Conservation (phyloP, 2,797 vertebrate species). For the Sphenodon punctatus region DNA sequence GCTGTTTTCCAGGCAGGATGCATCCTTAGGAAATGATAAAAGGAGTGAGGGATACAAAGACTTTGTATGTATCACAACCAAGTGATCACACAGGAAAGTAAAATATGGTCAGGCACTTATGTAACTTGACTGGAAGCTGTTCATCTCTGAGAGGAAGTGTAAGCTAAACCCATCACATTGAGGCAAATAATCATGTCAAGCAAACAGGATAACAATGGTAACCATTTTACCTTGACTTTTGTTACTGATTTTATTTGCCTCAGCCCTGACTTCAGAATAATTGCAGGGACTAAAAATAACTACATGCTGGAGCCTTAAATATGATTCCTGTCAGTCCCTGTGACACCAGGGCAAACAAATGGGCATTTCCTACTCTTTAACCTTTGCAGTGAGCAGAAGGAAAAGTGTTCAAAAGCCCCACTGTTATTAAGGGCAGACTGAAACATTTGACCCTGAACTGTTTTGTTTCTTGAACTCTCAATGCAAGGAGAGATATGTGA, state of each 20-base stretch:
- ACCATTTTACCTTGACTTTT: slow-evolving; percentile 29
- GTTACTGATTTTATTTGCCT: background rate
- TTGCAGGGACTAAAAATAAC: slow-evolving; percentile 64
- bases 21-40: slow-evolving; percentile 67
- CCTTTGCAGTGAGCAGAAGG: slow-evolving; percentile 73
- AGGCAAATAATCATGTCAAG: slow-evolving; percentile 48
- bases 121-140: slow-evolving; percentile 58
- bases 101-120: slow-evolving; percentile 32
- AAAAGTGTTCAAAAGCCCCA: slow-evolving; percentile 74
- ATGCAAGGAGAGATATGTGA: slow-evolving; percentile 34
- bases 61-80: slow-evolving; percentile 48
- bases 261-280: slow-evolving; percentile 44
- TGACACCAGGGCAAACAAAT: slow-evolving; percentile 72
- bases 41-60: slow-evolving; percentile 45
- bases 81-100: slow-evolving; percentile 62
- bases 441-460: slow-evolving; percentile 74
- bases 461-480: slow-evolving; percentile 64
- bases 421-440: slow-evolving; percentile 64
- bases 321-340: slow-evolving; percentile 45
- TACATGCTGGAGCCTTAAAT: slow-evolving; percentile 51
- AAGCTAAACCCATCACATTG: slow-evolving; percentile 13
- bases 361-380: slow-evolving; percentile 79
- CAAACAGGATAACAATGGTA: slow-evolving; percentile 38
- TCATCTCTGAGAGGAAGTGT: slow-evolving; percentile 54
- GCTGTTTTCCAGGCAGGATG: slow-evolving; percentile 68